These are phyloP conservation scores for Eurystomus glaucurus DNA, from an alignment of 2,797 vertebrate genomes.

Conservation along the genomic window DNA sequence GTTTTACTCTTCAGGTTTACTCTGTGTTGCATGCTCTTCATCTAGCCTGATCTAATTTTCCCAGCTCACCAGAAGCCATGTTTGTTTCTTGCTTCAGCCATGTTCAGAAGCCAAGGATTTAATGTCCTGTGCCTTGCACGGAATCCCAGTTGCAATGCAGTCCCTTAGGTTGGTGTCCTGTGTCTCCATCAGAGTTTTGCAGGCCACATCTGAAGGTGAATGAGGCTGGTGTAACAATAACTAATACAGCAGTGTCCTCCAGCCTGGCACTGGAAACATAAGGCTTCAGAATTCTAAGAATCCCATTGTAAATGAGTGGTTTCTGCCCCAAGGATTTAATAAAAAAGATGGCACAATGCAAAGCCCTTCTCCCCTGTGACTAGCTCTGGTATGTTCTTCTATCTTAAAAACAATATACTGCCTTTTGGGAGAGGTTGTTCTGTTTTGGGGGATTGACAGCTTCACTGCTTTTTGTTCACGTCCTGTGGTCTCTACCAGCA, in stretches of 20 bases:
- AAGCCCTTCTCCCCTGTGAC: conserved; percentile 41
- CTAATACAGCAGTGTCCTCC: background rate
- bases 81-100: background rate
- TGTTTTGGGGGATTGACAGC: background rate
- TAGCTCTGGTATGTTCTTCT: conserved; percentile 48
- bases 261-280: conserved; percentile 16
- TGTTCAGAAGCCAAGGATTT: background rate
- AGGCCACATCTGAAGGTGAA: conserved; percentile 49
- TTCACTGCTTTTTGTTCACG: conserved; percentile 36
- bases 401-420: conserved; percentile 52
- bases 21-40: background rate
- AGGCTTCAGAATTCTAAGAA: conserved; percentile 55
- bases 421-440: background rate
- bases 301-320: conserved; percentile 15
- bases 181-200: background rate
- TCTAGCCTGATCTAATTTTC: background rate
- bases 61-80: background rate
- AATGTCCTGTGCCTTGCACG: background rate
- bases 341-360: conserved; percentile 1
- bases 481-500: conserved; percentile 22
- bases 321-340: conserved; percentile 52
- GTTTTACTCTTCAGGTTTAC: background rate
- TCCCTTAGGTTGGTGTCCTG: background rate
- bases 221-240: conserved; percentile 33
- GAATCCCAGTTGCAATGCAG: background rate